Evolutionary conservation across 2,113 vertebrate species (phyloP), one percentile per base, ranked within the genome.

Genomic region (Tachysurus fulvidraco): DNA sequence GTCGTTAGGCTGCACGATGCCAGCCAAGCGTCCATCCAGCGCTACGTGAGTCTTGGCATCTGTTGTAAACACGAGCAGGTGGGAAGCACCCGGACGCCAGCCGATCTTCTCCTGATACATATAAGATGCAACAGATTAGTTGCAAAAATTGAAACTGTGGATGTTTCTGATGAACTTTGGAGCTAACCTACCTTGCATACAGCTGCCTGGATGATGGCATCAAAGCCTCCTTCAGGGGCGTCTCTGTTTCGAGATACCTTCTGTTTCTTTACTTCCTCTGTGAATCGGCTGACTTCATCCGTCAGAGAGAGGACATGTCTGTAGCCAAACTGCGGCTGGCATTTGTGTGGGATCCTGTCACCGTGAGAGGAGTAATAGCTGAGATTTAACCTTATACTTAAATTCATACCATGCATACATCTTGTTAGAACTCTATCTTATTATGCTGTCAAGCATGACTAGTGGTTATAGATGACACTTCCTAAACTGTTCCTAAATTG

Each of bases 31-130:
- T 25, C 98, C 98, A 0, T 99, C 98, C 89, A 99, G 92, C 0
- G 98, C 98, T 0, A 99, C 95, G 52, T 99, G 98, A 14, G 98
- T 99, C 93, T 97, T 98, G 46, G 98, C 98, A 0, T 99, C 98
- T 0, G 97, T 99, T 78, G 98, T 98, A 92, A 99, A 99, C 86
- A 99, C 98, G 0, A 99, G 94, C 36, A 99, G 93, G 91, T 98
- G 98, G 78, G 98, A 98, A 1, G 98, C 98, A 25, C 95, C 98
- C 0, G 96, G 96, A 73, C 98, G 97, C 98, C 98, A 99, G 90
- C 98, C 98, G 7, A 99, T 99, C 88, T 96, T 95, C 28, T 99
- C 95, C 98, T 99, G 90, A 23, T 3, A 85, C 16, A 82, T 60
- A 25, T 52, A 69, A 23, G 28, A 79, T 5, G 16, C 13, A 79